These are phyloP conservation scores for Coptodon rendalli DNA, from an alignment of 2,113 vertebrate genomes.

Conservation along the genomic window DNA sequence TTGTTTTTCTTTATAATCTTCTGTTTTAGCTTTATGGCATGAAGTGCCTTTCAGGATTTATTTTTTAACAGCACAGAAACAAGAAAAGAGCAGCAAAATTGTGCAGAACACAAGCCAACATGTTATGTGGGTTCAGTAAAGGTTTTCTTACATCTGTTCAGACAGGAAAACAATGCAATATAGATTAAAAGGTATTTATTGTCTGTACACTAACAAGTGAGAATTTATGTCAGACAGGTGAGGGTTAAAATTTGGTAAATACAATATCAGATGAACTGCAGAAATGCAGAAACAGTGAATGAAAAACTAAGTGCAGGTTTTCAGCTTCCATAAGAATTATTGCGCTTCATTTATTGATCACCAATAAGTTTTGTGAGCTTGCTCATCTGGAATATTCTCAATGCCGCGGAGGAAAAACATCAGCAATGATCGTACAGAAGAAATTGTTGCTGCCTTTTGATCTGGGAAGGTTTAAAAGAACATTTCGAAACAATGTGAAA, in stretches of 20 bases:
- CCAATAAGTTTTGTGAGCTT: neutral
- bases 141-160: neutral
- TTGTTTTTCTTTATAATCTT: conserved; percentile 45
- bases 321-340: neutral
- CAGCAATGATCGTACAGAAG: neutral
- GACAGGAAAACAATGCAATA: neutral
- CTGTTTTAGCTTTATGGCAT: neutral
- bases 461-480: neutral
- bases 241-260: neutral
- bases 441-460: neutral
- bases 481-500: neutral
- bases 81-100: neutral
- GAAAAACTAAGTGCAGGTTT: neutral
- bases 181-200: neutral
- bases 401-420: neutral
- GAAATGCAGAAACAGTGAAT: neutral
- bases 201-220: neutral
- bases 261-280: neutral
- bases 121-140: neutral
- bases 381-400: neutral
- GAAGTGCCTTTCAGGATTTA: neutral
- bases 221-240: neutral
- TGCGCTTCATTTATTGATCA: neutral
- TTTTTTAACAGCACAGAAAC: neutral
- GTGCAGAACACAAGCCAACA: neutral